Percentiles rank a stretch among this genome's conserved stretches.
Conservation (phyloP, 1,140 invertebrate genomes). For the Lepidostoma basale region DNA sequence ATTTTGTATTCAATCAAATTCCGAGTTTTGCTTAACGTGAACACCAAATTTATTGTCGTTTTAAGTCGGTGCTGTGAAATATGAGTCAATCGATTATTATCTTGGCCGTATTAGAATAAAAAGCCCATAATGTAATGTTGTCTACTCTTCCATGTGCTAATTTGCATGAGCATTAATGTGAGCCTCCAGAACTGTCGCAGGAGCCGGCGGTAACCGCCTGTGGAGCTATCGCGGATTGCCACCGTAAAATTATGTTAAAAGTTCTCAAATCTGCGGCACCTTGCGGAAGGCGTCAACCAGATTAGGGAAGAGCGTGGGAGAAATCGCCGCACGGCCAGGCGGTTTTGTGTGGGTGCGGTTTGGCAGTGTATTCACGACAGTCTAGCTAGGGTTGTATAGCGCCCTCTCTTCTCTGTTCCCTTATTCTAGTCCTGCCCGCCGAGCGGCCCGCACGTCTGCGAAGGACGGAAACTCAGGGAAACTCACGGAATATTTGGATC, state of each 20-base stretch:
- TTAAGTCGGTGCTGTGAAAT: too few species aligned
- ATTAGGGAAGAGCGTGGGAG: too few species aligned
- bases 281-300: too few species aligned
- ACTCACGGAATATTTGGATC: background rate
- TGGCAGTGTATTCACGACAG: background rate
- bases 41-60: too few species aligned
- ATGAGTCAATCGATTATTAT: too few species aligned
- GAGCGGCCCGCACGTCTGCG: background rate
- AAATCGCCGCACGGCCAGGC: too few species aligned
- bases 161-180: background rate
- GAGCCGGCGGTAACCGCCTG: background rate
- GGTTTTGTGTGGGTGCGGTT: background rate
- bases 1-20: too few species aligned
- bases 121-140: background rate
- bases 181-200: background rate
- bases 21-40: too few species aligned
- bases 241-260: background rate
- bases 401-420: background rate
- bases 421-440: background rate
- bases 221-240: background rate
- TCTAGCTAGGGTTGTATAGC: background rate
- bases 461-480: background rate
- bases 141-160: background rate
- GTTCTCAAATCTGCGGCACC: background rate
- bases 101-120: too few species aligned